Conservation (phyloP, 2,888 invertebrate genomes). For the Ormyrus rosae region DNA sequence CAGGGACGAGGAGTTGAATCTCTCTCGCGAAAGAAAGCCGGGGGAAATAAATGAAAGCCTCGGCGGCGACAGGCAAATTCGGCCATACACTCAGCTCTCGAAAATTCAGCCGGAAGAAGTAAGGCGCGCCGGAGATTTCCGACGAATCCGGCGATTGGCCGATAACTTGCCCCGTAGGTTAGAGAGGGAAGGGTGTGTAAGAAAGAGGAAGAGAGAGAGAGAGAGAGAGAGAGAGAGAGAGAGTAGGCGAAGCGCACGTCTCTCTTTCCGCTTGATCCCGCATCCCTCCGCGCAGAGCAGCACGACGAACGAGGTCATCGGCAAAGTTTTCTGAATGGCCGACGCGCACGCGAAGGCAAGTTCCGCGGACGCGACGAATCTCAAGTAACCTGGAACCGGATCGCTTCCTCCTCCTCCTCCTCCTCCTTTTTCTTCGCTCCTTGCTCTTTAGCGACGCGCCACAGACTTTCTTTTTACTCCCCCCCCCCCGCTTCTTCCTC, state of each 20-base stretch:
- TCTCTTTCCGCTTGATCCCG: slow-evolving; percentile 19
- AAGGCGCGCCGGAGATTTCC: slow-evolving; percentile 25
- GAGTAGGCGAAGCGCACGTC: neutral
- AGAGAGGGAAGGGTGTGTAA: neutral
- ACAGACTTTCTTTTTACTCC: slow-evolving; percentile 25
- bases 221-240: neutral
- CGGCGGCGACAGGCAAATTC: neutral
- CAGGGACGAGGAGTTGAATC: too few relatives aligned
- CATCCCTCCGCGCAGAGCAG: neutral
- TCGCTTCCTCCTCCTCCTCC: neutral
- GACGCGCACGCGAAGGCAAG: slow-evolving; percentile 13
- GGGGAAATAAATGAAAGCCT: too few relatives aligned
- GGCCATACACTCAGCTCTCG: neutral
- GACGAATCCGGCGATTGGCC: slow-evolving; percentile 45
- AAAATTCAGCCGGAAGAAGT: slow-evolving; percentile 41
- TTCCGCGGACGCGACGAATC: slow-evolving; percentile 51
- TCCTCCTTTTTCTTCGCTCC: slow-evolving; percentile 4
- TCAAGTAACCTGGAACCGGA: slow-evolving; percentile 49
- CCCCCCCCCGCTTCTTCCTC: neutral
- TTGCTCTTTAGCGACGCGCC: slow-evolving; percentile 34
- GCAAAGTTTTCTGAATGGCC: slow-evolving; percentile 53
- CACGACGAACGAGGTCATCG: slow-evolving; percentile 50
- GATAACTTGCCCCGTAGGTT: slow-evolving; percentile 30
- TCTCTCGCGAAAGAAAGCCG: too few relatives aligned
- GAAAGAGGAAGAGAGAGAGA: neutral